These are phyloP conservation scores for Catharus minimus DNA, from an alignment of 2,113 vertebrate species.

Conservation along the genomic window DNA sequence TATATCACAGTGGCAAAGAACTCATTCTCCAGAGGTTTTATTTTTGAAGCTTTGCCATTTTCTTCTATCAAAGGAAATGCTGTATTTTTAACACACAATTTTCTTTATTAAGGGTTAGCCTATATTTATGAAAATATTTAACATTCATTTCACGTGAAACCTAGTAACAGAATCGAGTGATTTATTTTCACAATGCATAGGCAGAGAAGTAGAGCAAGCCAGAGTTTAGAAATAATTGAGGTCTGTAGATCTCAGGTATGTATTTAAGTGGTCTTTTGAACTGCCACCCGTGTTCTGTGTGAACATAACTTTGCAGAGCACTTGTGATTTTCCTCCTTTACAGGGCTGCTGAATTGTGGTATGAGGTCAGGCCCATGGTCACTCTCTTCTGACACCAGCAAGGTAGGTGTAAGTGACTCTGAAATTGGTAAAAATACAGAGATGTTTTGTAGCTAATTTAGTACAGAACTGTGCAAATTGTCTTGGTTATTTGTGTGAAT, in stretches of 20 bases:
- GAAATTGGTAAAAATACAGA: slow-evolving; percentile 4
- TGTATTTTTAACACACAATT: background rate
- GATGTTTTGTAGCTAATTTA: background rate
- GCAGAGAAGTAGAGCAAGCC: slow-evolving; percentile 7
- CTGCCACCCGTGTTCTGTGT: background rate
- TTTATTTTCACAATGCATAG: slow-evolving; percentile 30
- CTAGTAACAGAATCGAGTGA: background rate
- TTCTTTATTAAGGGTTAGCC: background rate
- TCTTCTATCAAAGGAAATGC: background rate
- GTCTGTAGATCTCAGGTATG: slow-evolving; percentile 18
- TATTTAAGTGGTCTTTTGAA: slow-evolving; percentile 48
- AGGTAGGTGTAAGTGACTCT: slow-evolving; percentile 1
- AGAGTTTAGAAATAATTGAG: slow-evolving; percentile 37
- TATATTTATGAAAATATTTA: slow-evolving; percentile 15
- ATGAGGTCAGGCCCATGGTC: background rate
- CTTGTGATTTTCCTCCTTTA: slow-evolving; percentile 40
- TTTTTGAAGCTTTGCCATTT: slow-evolving; percentile 37
- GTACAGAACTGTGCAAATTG: background rate
- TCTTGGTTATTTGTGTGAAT: background rate
- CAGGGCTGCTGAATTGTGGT: background rate
- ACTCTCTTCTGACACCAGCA: background rate
- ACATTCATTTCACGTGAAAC: background rate
- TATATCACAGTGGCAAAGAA: background rate
- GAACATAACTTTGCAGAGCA: slow-evolving; percentile 28
- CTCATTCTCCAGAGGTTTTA: background rate